Evolutionary conservation across 2,888 invertebrate species (phyloP).

Genomic region (Merodon equestris): DNA sequence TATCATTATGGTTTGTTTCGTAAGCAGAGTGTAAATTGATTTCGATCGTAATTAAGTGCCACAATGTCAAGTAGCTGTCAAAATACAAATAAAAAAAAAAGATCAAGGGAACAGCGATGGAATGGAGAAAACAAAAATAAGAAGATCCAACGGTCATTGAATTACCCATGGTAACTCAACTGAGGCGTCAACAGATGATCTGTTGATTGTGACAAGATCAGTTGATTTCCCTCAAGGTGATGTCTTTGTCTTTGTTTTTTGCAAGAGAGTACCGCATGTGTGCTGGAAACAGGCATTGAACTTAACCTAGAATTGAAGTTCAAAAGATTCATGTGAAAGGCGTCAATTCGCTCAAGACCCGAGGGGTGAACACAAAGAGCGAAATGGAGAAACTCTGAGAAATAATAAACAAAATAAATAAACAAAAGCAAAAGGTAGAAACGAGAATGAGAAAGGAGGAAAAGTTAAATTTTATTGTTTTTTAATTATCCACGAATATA

Average conservation of each 20-base stretch:
- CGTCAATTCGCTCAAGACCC: not conserved
- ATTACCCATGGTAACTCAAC: constrained; percentile 38
- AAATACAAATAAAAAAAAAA: constrained; percentile 21
- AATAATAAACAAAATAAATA: constrained; percentile 22
- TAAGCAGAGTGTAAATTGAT: constrained; percentile 33
- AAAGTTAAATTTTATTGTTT: constrained; percentile 34
- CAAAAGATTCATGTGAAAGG: constrained; percentile 53
- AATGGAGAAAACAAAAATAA: not conserved
- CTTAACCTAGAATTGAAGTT: constrained; percentile 53
- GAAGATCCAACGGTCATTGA: constrained; percentile 25
- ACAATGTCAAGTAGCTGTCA: constrained; percentile 5
- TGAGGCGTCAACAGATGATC: constrained; percentile 41
- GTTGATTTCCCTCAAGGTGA: not conserved
- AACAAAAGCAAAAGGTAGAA: constrained; percentile 10
- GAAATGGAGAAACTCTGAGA: constrained; percentile 53
- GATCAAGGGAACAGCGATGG: not conserved
- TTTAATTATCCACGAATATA: constrained; percentile 53
- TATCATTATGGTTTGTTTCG: constrained; percentile 20
- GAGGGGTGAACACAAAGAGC: not conserved
- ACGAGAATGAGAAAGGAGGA: constrained; percentile 1
- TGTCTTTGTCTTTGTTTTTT: constrained; percentile 21
- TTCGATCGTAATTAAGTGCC: constrained; percentile 27
- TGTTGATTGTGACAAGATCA: constrained; percentile 46
- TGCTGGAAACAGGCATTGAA: constrained; percentile 41
- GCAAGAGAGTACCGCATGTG: not conserved